Base-by-base conservation (phyloP, 1,140 invertebrate species). In the Muscidifurax raptorellus region DNA sequence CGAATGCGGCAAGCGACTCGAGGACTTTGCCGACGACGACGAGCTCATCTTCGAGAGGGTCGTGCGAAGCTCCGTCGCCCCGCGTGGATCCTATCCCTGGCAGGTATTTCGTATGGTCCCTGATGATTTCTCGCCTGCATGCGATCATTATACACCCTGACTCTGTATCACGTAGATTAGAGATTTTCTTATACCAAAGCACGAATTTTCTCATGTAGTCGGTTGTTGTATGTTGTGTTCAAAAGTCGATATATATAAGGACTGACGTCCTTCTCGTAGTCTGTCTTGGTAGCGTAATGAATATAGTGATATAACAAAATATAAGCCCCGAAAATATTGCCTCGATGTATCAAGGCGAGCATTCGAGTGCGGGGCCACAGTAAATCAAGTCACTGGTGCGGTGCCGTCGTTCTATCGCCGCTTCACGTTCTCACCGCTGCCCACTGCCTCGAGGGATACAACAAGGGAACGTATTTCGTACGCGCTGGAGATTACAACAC, bases 341-440 rank as follows among this genome's bases (percentile, higher is more conserved):
- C 0, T 59, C 52, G 18, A n/a, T 59, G 6, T 18, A 18, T 18
- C 0, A 93, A 96, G 95, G 97, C 96, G 13, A 96, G 95, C 69
- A 93, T 97, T 75, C 91, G 96, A 79, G 92, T 95, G 1, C 93
- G 94, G 77, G 94, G 94, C 22, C 93, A 94, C 69, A 94, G 92
- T 28, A 93, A 93, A 86, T 94, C 94, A 2, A 94, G 90, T 66
- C 96, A 97, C 90, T 96, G 95, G 95, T 97, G 97, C 89, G 97
- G 97, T 1, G 97, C 96, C 0, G 95, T 96, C 3, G 93, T 97
- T 3, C 92, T 97, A 36, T 95, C 94, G 15, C 93, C 95, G 40
- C 90, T 94, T 66, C 96, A 96, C 90, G 93, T 97, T 9, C 90
- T 97, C 5, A 97, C 96, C n/a, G 96, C 96, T 0, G 96, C 96